A percentile compares a stretch with the other conserved stretches of the same genome.
These are phyloP conservation scores for Polypterus bichir DNA, from an alignment of 2,113 vertebrate genomes.

Conservation along the genomic window DNA sequence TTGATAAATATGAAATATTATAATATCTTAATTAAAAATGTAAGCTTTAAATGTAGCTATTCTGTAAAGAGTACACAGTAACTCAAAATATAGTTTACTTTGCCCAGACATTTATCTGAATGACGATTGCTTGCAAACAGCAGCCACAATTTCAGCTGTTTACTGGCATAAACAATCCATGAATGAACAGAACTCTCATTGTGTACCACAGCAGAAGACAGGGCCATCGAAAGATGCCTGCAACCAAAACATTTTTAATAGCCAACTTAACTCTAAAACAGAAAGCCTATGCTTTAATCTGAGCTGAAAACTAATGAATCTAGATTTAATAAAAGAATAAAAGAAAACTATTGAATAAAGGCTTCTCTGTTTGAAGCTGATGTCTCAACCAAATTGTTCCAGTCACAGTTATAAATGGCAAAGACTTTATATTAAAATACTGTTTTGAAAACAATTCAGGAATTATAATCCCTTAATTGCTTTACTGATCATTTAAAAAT, in stretches of 20 bases:
- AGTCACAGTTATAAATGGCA: no score
- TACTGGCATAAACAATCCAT: slow-evolving; percentile 28
- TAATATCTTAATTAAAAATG: no score
- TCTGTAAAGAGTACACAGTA: slow-evolving; percentile 4
- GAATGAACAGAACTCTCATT: slow-evolving; percentile 30
- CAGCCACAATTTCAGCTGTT: slow-evolving; percentile 16
- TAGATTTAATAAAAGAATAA: no score
- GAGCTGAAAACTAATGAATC: not conserved
- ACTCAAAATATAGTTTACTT: slow-evolving; percentile 9
- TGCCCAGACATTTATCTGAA: slow-evolving; percentile 13
- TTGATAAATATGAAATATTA: no score
- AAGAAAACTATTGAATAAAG: no score
- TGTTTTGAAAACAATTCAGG: no score
- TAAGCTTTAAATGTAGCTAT: no score
- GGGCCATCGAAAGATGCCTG: not conserved
- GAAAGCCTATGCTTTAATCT: not conserved
- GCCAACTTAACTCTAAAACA: not conserved
- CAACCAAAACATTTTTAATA: not conserved
- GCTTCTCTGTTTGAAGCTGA: no score
- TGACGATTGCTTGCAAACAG: slow-evolving; percentile 12
- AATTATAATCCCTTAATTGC: no score
- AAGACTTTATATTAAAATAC: no score
- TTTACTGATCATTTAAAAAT: no score
- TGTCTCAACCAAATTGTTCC: no score
- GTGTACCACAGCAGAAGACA: slow-evolving; percentile 18